phyloP scores from a whole-genome alignment of 2,113 vertebrate genomes.

The Myrmecophaga tridactyla region DNA sequence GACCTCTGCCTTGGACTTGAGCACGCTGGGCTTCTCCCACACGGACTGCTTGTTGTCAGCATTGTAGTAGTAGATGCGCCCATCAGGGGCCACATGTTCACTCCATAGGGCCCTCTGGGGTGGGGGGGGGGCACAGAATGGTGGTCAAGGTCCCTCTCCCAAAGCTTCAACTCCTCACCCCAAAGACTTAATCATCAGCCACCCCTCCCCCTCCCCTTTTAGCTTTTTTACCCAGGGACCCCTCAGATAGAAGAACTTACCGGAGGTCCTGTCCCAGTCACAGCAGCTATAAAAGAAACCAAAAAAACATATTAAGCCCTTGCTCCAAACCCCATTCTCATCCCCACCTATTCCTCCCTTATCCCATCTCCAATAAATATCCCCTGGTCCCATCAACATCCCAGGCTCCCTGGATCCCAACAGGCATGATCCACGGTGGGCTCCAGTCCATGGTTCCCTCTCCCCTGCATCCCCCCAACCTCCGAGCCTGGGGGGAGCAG shows the following conservation, averaged over 20 bases:
- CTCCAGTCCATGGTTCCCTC: conserved; percentile 72
- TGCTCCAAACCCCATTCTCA: background rate
- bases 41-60: conserved; percentile 83
- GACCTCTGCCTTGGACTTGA: conserved; percentile 84
- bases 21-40: conserved; percentile 84
- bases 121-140: conserved; percentile 25
- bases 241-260: conserved; percentile 57
- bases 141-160: conserved; percentile 34
- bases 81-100: conserved; percentile 83
- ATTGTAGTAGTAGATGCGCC: conserved; percentile 84
- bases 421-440: conserved; percentile 71
- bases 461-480: conserved; percentile 73
- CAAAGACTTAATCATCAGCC: background rate
- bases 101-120: conserved; percentile 81
- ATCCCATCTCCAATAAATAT: conserved; percentile 57
- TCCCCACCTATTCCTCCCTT: conserved; percentile 65
- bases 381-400: conserved; percentile 65
- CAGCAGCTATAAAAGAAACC: conserved; percentile 74
- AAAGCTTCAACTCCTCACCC: conserved; percentile 34
- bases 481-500: conserved; percentile 77
- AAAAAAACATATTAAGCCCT: conserved; percentile 51
- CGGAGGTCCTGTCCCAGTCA: conserved; percentile 69
- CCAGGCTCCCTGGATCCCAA: conserved; percentile 70
- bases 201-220: background rate
- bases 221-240: conserved; percentile 44